phyloP scores from a whole-genome alignment of 2,888 invertebrate genomes.

The Itoplectis maculator region DNA sequence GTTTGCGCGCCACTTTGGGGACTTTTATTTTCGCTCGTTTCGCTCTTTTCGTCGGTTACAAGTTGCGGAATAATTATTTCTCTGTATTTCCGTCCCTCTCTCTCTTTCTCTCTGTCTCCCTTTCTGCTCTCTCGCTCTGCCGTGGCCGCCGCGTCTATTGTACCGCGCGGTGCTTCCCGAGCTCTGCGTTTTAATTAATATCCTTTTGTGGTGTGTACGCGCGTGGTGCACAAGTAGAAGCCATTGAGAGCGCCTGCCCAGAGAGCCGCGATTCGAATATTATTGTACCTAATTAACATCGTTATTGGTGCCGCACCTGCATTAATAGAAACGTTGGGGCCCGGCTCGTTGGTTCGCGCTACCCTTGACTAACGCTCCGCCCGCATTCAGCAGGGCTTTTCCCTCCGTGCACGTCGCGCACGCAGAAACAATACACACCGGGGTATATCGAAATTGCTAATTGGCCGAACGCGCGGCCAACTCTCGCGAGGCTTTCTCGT shows the following conservation, averaged over 20 bases:
- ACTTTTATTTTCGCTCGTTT: neutral
- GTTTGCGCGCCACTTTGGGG: slow-evolving; percentile 41
- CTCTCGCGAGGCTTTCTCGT: slow-evolving; percentile 41
- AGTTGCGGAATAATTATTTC: slow-evolving; percentile 27
- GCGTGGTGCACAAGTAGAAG: neutral
- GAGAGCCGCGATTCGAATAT: slow-evolving; percentile 59
- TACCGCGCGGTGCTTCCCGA: neutral
- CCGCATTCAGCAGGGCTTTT: slow-evolving; percentile 46
- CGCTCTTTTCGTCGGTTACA: neutral
- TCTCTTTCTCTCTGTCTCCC: slow-evolving; percentile 8
- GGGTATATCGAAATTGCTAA: slow-evolving; percentile 55
- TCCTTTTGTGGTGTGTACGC: slow-evolving; percentile 11
- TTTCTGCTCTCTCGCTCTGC: too few relatives aligned
- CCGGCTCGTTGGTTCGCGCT: slow-evolving; percentile 25
- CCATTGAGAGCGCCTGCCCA: slow-evolving; percentile 62
- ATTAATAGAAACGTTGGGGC: slow-evolving; percentile 65
- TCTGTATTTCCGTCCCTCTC: neutral
- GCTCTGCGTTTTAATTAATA: slow-evolving; percentile 57
- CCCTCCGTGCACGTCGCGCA: slow-evolving; percentile 26
- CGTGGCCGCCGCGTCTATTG: neutral
- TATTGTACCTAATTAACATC: slow-evolving; percentile 70
- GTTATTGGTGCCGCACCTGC: slow-evolving; percentile 67
- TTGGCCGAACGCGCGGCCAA: slow-evolving; percentile 52
- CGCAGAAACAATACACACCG: slow-evolving; percentile 31
- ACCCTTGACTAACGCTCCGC: slow-evolving; percentile 23